Percentiles rank a stretch among this genome's conserved stretches.
Evolutionary conservation across 2,888 invertebrate genomes (phyloP).

Genomic region (Agrochola macilenta): DNA sequence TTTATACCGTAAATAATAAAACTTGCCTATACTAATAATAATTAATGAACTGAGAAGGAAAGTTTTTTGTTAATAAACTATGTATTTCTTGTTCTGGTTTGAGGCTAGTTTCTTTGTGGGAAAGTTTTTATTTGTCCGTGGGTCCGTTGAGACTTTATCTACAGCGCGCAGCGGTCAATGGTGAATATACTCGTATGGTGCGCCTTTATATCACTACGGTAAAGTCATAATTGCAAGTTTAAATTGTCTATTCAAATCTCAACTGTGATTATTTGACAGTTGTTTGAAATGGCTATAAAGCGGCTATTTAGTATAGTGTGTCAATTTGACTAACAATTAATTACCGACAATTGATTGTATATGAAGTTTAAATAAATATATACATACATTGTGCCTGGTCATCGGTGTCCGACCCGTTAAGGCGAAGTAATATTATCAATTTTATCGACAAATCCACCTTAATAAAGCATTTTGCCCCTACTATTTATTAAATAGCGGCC

Average conservation of each 20-base stretch:
- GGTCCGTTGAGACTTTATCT: slow-evolving; percentile 1
- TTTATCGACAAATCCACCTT: no score
- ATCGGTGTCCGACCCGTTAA: no score
- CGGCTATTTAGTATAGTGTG: background rate
- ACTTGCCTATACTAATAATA: slow-evolving; percentile 49
- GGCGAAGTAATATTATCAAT: no score
- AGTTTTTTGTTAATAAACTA: slow-evolving; percentile 20
- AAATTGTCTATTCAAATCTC: no score
- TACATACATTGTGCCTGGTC: no score
- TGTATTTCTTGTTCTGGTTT: slow-evolving; percentile 8
- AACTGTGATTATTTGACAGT: background rate
- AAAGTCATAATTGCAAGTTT: background rate
- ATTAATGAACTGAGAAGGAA: slow-evolving; percentile 39
- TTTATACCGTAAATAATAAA: slow-evolving; percentile 62
- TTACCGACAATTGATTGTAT: no score
- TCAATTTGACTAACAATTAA: no score
- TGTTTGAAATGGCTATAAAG: background rate
- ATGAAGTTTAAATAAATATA: background rate
- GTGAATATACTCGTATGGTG: background rate
- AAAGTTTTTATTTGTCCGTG: slow-evolving; percentile 10
- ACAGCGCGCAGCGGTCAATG: background rate
- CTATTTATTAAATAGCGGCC: no score
- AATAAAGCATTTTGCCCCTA: no score
- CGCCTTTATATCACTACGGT: background rate
- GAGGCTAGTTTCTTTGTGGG: background rate